A percentile compares a stretch with the other conserved stretches of the same genome.
phyloP scores from a whole-genome alignment of 92 coral and sea anemone genomes.

The Phymanthus crucifer region DNA sequence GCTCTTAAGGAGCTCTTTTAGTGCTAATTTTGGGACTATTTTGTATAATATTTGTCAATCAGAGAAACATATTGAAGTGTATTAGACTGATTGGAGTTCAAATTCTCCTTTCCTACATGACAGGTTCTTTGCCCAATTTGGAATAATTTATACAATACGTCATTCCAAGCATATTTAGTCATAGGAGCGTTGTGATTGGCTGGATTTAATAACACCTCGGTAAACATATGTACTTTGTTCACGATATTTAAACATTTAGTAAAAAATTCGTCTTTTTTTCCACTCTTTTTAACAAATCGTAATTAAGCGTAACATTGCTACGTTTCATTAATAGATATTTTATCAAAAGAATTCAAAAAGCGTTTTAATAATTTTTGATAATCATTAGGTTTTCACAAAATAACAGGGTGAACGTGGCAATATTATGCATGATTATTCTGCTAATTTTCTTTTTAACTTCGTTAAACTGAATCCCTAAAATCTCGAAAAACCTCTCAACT shows the following conservation, averaged over 20 bases:
- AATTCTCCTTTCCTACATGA: constrained; percentile 56
- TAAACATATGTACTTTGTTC: constrained; percentile 11
- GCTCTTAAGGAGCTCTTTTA: constrained; percentile 39
- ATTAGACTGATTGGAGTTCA: constrained; percentile 42
- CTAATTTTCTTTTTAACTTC: constrained; percentile 12
- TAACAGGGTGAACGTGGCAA: not conserved
- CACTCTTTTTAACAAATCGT: not conserved
- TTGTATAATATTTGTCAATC: not conserved
- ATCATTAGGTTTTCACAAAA: not conserved
- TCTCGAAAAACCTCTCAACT: not conserved
- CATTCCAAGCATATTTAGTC: constrained; percentile 79
- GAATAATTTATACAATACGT: constrained; percentile 78
- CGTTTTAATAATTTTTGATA: not conserved
- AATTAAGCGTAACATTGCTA: not conserved
- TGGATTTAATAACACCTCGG: constrained; percentile 20
- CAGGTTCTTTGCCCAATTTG: constrained; percentile 44
- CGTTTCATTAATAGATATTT: too few species aligned
- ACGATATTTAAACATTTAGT: not conserved
- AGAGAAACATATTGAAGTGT: constrained; percentile 13
- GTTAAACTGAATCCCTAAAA: constrained; percentile 4
- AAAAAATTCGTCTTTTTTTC: not conserved
- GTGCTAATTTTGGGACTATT: not conserved
- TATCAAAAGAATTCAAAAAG: not conserved
- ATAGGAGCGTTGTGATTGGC: constrained; percentile 46
- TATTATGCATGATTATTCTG: not conserved